Evolutionary conservation across 2,113 vertebrate genomes (phyloP).

Genomic region (Xenopus borealis): DNA sequence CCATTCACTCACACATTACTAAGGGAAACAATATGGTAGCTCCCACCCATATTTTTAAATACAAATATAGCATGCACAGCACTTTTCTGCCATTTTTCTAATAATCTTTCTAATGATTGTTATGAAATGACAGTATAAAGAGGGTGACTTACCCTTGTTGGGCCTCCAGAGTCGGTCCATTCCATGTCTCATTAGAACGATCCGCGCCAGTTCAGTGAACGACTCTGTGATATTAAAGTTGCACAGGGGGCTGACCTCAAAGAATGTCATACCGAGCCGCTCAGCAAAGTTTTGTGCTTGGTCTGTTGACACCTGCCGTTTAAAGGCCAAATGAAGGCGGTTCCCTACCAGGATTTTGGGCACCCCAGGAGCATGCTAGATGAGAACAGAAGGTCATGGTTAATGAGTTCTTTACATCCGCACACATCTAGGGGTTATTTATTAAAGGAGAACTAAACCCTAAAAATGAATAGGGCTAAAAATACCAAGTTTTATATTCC

Average conservation of each 20-base stretch:
- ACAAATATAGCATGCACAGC: too few species aligned
- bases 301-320: conserved; percentile 83
- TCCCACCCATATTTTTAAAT: too few species aligned
- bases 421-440: too few species aligned
- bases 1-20: too few species aligned
- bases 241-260: conserved; percentile 85
- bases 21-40: too few species aligned
- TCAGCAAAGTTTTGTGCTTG: conserved; percentile 80
- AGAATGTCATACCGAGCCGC: conserved; percentile 81
- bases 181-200: conserved; percentile 79
- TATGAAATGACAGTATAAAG: too few species aligned
- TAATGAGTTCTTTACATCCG: not conserved
- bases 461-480: too few species aligned
- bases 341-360: conserved; percentile 89
- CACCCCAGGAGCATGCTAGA: conserved; percentile 83
- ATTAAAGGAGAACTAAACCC: too few species aligned
- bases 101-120: too few species aligned
- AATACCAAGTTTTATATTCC: too few species aligned
- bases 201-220: conserved; percentile 81
- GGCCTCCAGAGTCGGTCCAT: conserved; percentile 85
- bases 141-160: conserved; percentile 70
- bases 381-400: conserved; percentile 13
- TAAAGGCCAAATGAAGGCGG: conserved; percentile 85
- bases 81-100: too few species aligned
- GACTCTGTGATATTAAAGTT: conserved; percentile 89